These are phyloP conservation scores for Eulemur albifrons DNA, from an alignment of 2,797 vertebrate genomes.

Conservation along the genomic window DNA sequence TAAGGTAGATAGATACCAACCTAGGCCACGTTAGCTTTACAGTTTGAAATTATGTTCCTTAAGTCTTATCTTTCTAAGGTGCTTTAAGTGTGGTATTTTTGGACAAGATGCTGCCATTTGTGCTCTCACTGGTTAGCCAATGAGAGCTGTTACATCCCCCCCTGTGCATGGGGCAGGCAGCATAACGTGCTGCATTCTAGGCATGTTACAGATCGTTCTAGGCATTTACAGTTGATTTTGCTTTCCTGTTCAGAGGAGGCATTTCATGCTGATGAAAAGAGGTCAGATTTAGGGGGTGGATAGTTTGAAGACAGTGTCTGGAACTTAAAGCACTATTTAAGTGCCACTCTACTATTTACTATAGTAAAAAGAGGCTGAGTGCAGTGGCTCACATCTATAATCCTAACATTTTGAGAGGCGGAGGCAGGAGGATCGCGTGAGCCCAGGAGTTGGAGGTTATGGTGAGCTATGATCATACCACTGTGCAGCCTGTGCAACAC, in stretches of 20 bases:
- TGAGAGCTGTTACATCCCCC: neutral
- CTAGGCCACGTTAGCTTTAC: neutral
- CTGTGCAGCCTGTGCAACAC: no score
- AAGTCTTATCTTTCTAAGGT: neutral
- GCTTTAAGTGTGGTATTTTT: neutral
- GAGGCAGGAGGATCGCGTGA: neutral
- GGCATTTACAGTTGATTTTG: accelerated
- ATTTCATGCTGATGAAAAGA: no score
- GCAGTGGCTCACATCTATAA: neutral
- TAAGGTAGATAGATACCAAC: conserved; percentile 89
- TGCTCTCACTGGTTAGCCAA: neutral
- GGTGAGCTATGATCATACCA: neutral
- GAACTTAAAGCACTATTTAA: neutral
- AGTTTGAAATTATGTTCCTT: neutral
- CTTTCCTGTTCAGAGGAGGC: neutral
- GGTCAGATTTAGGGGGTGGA: neutral
- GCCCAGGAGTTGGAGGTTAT: neutral
- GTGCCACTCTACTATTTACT: no score
- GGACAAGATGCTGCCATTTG: neutral
- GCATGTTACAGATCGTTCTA: neutral
- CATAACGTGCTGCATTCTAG: accelerated
- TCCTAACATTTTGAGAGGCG: neutral
- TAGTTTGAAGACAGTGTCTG: neutral
- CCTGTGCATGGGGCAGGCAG: accelerated
- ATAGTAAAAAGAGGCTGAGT: neutral